Evolutionary conservation across 2,113 vertebrate species (phyloP).

Genomic region (Rissa tridactyla): DNA sequence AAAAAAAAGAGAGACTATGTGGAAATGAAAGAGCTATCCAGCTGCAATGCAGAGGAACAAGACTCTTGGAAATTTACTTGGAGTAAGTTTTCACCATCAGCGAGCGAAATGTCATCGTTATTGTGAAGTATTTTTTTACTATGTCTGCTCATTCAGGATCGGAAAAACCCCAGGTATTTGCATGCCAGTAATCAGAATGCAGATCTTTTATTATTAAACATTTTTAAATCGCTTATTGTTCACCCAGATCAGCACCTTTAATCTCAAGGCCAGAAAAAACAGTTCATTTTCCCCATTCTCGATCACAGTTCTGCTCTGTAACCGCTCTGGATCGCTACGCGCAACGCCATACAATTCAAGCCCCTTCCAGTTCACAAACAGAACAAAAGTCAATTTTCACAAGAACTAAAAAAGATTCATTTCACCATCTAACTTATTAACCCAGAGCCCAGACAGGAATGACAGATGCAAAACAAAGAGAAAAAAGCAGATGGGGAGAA

Average conservation of each 20-base stretch:
- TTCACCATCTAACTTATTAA: background rate
- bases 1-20: background rate
- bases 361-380: background rate
- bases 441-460: slow-evolving; percentile 42
- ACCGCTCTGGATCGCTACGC: background rate
- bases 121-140: background rate
- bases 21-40: background rate
- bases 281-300: background rate
- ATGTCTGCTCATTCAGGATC: background rate
- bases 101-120: background rate
- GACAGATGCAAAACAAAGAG: slow-evolving; percentile 65
- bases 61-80: background rate
- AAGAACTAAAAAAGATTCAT: background rate
- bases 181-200: background rate
- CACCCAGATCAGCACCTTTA: background rate
- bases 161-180: background rate
- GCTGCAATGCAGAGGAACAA: background rate
- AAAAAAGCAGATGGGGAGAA: slow-evolving; percentile 71
- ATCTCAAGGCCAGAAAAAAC: background rate
- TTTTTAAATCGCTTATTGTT: background rate
- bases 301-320: background rate
- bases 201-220: background rate
- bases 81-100: background rate
- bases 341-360: slow-evolving; percentile 12
- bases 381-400: background rate